A percentile compares a stretch with the other conserved stretches of the same genome.
Evolutionary conservation across 2,113 vertebrate genomes (phyloP).

Genomic region (Ophiodon elongatus): DNA sequence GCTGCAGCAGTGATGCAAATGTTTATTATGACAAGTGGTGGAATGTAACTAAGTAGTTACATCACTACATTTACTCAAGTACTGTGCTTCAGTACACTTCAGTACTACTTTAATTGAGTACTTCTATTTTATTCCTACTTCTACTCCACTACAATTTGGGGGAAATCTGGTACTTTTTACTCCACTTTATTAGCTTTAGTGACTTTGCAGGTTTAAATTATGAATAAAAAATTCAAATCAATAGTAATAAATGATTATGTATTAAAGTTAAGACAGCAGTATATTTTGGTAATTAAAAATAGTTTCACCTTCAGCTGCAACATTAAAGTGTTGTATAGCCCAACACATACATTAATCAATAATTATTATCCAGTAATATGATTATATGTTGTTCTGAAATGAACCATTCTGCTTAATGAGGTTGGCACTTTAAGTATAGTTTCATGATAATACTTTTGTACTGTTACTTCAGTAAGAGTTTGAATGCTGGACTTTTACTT

Average conservation of each 20-base stretch:
- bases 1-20: conserved; percentile 8
- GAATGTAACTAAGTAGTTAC: not conserved
- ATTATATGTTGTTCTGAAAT: not conserved
- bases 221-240: not conserved
- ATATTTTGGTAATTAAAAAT: not conserved
- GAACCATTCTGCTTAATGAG: not conserved
- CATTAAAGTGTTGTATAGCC: not conserved
- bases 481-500: not conserved
- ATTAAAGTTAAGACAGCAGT: not conserved
- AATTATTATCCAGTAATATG: not conserved
- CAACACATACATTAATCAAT: not conserved
- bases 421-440: not conserved
- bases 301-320: not conserved
- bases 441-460: not conserved
- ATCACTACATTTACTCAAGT: not conserved
- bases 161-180: not conserved
- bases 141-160: not conserved
- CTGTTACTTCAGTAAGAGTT: not conserved
- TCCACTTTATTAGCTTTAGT: not conserved
- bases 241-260: not conserved
- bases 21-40: conserved; percentile 15
- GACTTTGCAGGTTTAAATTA: not conserved
- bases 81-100: not conserved
- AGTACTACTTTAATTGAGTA: not conserved
- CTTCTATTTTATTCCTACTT: not conserved